A percentile compares a stretch with the other conserved stretches of the same genome.
Evolutionary conservation across 1,140 invertebrate species (phyloP).

Genomic region (Macrosteles quadrilineatus): DNA sequence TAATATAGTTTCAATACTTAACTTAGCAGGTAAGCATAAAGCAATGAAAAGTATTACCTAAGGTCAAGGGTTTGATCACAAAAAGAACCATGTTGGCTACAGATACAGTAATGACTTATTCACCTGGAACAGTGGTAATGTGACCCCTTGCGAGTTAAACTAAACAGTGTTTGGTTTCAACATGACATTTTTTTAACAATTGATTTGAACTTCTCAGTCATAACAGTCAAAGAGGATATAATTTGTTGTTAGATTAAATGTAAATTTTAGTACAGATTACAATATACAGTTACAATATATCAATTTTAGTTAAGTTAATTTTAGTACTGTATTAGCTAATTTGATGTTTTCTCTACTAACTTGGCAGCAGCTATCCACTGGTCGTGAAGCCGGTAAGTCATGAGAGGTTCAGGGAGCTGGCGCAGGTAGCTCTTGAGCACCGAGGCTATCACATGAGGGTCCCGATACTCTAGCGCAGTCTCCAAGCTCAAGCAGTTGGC

Average conservation of each 20-base stretch:
- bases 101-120: too few relatives aligned
- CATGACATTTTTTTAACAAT: too few relatives aligned
- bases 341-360: constrained; percentile 43
- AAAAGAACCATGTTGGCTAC: too few relatives aligned
- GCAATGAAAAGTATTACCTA: too few relatives aligned
- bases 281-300: neutral
- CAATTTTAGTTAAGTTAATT: neutral
- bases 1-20: too few relatives aligned
- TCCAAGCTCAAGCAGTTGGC: constrained; percentile 77
- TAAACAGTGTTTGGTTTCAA: too few relatives aligned
- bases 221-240: too few relatives aligned
- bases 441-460: constrained; percentile 88
- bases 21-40: too few relatives aligned
- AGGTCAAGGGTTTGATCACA: too few relatives aligned
- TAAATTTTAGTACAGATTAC: neutral
- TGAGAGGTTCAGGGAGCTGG: constrained; percentile 91
- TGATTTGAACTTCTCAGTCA: too few relatives aligned
- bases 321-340: neutral
- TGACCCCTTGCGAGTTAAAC: too few relatives aligned
- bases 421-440: constrained; percentile 92
- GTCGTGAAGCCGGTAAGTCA: constrained; percentile 85
- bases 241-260: neutral
- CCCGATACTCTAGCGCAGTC: constrained; percentile 76
- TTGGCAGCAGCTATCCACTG: constrained; percentile 81
- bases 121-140: too few relatives aligned